Base-by-base conservation (phyloP, 2,797 vertebrate species). In the Cryptoblepharus egeriae region DNA sequence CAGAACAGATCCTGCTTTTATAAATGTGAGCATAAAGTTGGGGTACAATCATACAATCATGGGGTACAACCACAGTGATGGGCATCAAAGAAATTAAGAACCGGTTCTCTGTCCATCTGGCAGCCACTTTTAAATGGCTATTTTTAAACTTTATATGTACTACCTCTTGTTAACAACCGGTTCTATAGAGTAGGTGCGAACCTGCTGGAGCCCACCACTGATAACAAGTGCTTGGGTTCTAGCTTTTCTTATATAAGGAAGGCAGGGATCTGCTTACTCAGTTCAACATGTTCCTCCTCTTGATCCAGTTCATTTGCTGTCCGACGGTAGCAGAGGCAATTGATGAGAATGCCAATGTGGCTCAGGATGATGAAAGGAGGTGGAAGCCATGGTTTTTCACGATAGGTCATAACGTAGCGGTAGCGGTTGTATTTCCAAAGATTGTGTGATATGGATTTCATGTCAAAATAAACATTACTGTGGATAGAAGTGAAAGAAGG, bases 361-460 rank as follows among this genome's bases (percentile, higher is more conserved):
- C 96, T 97, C 77, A 99, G 91, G 35, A 98, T 87, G 88, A 98
- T 98, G 42, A 99, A 95, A 0, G 99, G 99, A 0, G 99, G 98
- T 0, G 98, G 99, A 49, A 99, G 94, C 97, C 98, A 98, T 0
- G 98, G 98, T 89, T 98, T 97, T 85, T 97, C 96, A 39, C 96
- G 97, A 90, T 99, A 99, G 45, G 97, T 98, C 97, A 98, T 99
- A 89, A 99, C 98, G 93, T 98, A 99, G 75, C 97, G 97, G 75
- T 99, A 99, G 18, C 98, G 98, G 84, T 99, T 98, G 89, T 98
- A 99, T 89, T 97, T 98, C 99, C 99, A 99, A 80, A 99, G 94
- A 69, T 97, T 97, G 88, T 98, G 97, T 0, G 99, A 98, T 52
- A 96, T 97, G 61, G 96, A 96, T 86, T 97, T 98, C 96, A 99